Evolutionary conservation across 2,113 vertebrate genomes (phyloP).

Genomic region (Chaetops frenatus): DNA sequence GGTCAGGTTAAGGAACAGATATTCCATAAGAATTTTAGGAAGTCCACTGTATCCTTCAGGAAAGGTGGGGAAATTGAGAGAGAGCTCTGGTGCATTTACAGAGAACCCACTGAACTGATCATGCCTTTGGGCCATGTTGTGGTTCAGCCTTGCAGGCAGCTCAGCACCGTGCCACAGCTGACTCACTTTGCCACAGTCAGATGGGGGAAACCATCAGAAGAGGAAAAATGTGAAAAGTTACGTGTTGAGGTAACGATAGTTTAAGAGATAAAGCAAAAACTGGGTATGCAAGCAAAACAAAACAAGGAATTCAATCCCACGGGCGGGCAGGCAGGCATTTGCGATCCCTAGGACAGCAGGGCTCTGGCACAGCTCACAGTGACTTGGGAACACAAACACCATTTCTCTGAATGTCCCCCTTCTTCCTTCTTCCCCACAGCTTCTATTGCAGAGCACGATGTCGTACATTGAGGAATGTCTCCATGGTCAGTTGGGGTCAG

Average conservation of each 20-base stretch:
- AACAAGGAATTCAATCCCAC: background rate
- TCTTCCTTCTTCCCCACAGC: background rate
- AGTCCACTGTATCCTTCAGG: background rate
- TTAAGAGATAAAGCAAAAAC: background rate
- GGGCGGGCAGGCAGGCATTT: background rate
- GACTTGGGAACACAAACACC: background rate
- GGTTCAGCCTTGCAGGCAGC: background rate
- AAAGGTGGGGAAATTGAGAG: background rate
- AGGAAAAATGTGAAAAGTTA: background rate
- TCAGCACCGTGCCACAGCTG: background rate
- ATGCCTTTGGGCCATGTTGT: background rate
- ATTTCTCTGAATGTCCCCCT: background rate
- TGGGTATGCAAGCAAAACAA: background rate
- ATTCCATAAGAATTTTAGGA: background rate
- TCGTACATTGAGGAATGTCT: background rate
- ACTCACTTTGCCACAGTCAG: background rate
- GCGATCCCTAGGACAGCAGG: background rate
- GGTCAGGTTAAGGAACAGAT: background rate
- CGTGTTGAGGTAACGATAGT: background rate
- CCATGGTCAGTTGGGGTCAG: background rate
- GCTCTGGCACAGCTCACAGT: fast-evolving
- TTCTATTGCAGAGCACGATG: background rate
- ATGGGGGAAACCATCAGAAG: background rate
- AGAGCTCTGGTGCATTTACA: background rate
- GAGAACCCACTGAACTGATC: background rate